phyloP scores from a whole-genome alignment of 2,797 vertebrate genomes.

The Myripristis murdjan region DNA sequence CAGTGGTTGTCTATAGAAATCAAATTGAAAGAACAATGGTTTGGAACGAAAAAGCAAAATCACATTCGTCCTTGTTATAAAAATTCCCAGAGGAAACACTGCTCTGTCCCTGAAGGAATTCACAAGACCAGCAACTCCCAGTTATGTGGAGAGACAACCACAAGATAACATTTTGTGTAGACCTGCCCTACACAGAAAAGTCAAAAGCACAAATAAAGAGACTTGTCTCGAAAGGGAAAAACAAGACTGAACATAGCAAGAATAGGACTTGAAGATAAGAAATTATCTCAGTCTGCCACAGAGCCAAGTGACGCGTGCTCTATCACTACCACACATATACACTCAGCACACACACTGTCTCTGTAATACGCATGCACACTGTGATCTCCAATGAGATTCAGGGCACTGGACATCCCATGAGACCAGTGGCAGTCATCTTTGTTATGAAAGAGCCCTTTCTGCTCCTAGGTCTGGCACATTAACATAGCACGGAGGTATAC shows the following conservation, averaged over 20 bases:
- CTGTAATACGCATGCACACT: constrained; percentile 35
- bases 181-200: neutral
- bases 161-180: neutral
- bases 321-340: constrained; percentile 37
- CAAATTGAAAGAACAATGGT: neutral
- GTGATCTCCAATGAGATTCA: constrained; percentile 19
- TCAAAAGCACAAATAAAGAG: constrained; percentile 21
- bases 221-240: constrained; percentile 20
- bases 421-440: constrained; percentile 32
- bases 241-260: constrained; percentile 55
- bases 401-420: neutral
- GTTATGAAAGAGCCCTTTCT: constrained; percentile 48
- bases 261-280: constrained; percentile 68
- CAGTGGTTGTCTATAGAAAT: neutral
- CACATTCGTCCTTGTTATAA: neutral
- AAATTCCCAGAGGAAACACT: neutral
- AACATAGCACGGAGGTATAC: neutral
- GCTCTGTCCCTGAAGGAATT: neutral
- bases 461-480: neutral
- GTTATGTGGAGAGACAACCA: neutral
- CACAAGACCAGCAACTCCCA: constrained; percentile 1
- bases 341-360: constrained; percentile 10
- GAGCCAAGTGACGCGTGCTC: constrained; percentile 18
- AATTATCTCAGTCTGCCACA: constrained; percentile 61
- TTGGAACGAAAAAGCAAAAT: neutral